Evolutionary conservation across 1,140 invertebrate species (phyloP), one percentile per base, ranked within the genome.

Genomic region (Monomorium pharaonis): DNA sequence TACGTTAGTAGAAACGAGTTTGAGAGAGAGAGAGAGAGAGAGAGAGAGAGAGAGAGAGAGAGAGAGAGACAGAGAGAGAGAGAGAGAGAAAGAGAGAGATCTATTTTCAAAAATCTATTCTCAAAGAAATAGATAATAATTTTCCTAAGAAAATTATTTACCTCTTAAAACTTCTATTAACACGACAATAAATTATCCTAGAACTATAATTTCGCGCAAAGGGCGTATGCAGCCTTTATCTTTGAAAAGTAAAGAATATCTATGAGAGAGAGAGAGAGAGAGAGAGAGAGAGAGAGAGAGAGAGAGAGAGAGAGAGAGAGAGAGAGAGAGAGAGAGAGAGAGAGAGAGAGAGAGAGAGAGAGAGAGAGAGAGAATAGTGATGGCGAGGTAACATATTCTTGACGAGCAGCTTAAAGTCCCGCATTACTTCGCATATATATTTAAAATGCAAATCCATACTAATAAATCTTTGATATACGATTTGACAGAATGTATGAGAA

Each of bases 391-490:
- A 76, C 30, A 87, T 90, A 88, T 92, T 92, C 85, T 92, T 89
- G 90, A 92, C 88, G 88, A 85, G 80, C 89, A 88, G 89, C 92
- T 77, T 75, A 85, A 80, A 85, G 89, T 86, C 89, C 84, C 88
- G 91, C 86, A 89, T 88, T 85, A 91, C 91, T 92, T 92, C 76
- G 87, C 81, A 90, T 92, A 93, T 81, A 90, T 92, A 93, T 94
- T 93, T 93, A 94, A 94, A 94, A 94, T 94, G 93, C 92, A 93
- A 94, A 94, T 94, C 90, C 88, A 37, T 87, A 88, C 78, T 89
- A 91, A 92, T 94, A 94, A 94, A 93, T 94, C 92, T 94, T 81
- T 90, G 65, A 83, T 87, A 87, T 88, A 90, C 84, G 88, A 87
- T 83, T 88, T 44, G 85, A 93, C 3, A 21, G 62, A 78, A 70